phyloP scores from a whole-genome alignment of 2,113 vertebrate species.

The Alethe diademata region DNA sequence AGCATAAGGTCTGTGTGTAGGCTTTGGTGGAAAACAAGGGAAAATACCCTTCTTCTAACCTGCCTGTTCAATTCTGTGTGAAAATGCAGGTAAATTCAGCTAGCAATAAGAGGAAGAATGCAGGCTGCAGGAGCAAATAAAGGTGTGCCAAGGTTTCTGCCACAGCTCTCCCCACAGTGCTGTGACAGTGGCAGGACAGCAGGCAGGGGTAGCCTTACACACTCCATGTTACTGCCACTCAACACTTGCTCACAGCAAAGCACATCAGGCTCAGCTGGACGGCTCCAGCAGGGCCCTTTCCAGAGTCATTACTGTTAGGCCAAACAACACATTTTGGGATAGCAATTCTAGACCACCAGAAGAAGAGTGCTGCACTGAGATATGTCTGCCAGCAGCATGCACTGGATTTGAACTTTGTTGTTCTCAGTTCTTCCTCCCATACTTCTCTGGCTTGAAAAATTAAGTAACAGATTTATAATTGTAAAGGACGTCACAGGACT shows the following conservation, averaged over 20 bases:
- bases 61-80: neutral
- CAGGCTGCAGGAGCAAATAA: neutral
- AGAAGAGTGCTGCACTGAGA: neutral
- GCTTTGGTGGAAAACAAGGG: neutral
- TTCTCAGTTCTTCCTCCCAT: neutral
- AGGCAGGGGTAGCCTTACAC: rapidly evolving
- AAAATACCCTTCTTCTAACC: neutral
- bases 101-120: neutral
- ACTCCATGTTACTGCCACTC: rapidly evolving
- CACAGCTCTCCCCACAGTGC: rapidly evolving
- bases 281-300: neutral
- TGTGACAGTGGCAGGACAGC: neutral
- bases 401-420: neutral
- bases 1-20: neutral
- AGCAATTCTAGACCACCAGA: neutral
- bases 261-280: neutral
- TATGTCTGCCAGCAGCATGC: neutral
- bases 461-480: neutral
- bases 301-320: neutral
- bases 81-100: neutral
- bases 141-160: rapidly evolving
- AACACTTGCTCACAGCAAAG: neutral
- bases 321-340: neutral
- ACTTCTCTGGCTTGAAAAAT: neutral
- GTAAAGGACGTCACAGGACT: neutral